A percentile compares a stretch with the other conserved stretches of the same genome.
Evolutionary conservation across 2,888 invertebrate species (phyloP).

Genomic region (Agrotis puta): DNA sequence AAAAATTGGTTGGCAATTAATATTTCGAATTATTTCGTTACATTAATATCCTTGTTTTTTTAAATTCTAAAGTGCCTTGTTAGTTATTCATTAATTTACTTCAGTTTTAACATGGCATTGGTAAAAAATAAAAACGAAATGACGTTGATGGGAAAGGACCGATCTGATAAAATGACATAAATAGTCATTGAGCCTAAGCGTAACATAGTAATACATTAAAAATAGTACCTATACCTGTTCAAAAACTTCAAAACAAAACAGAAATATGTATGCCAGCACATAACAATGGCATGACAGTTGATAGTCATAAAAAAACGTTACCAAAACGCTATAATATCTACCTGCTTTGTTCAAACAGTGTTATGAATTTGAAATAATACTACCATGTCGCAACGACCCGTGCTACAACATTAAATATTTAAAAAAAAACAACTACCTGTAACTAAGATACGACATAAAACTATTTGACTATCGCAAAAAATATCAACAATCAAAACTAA

Average conservation of each 20-base stretch:
- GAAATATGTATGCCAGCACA: conserved; percentile 3
- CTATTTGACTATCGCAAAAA: conserved; percentile 50
- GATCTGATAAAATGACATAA: background rate
- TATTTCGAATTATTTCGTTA: no score
- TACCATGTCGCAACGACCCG: conserved; percentile 80
- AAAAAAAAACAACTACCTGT: conserved; percentile 83
- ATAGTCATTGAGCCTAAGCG: background rate
- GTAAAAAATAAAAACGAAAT: no score
- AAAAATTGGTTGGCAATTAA: no score
- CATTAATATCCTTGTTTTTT: background rate
- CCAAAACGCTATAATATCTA: conserved; percentile 67
- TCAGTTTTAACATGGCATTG: background rate
- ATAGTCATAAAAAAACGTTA: conserved; percentile 36
- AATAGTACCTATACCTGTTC: background rate
- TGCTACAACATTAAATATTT: conserved; percentile 80
- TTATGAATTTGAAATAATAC: conserved; percentile 78
- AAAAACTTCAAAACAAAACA: background rate
- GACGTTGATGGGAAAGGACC: background rate
- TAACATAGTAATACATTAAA: background rate
- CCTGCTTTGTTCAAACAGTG: conserved; percentile 76
- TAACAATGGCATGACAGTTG: conserved; percentile 18
- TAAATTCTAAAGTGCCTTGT: background rate
- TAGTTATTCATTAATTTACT: background rate
- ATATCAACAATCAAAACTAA: conserved; percentile 18
- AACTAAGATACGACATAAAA: conserved; percentile 65